Percentiles rank a stretch among this genome's conserved stretches.
Conservation (phyloP, 53 echinoderm and acorn worm species). For the Patiria pectinifera region DNA sequence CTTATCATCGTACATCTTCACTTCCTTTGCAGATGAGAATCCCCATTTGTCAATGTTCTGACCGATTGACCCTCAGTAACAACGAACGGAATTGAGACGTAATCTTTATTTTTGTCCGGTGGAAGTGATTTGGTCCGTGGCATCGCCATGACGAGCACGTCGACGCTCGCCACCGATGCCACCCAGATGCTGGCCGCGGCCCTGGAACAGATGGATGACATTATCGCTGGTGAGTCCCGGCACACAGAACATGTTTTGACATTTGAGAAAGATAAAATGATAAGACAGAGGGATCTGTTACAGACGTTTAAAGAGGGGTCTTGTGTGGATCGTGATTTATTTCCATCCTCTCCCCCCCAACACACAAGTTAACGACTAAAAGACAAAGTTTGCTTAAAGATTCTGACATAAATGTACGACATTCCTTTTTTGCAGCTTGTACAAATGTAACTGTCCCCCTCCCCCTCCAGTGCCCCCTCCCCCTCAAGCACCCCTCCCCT, state of each 20-base stretch:
- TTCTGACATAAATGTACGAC: no score
- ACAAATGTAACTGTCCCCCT: no score
- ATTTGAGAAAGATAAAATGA: neutral
- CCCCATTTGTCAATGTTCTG: neutral
- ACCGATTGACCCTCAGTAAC: neutral
- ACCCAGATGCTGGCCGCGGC: slow-evolving; percentile 99
- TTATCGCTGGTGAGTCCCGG: slow-evolving; percentile 86
- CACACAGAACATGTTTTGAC: neutral
- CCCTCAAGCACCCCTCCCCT: no score
- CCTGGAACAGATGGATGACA: slow-evolving; percentile 99
- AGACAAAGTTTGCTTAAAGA: no score
- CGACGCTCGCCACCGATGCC: slow-evolving; percentile 76
- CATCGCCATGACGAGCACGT: slow-evolving; percentile 20
- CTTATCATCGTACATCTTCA: neutral
- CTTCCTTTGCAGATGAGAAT: neutral
- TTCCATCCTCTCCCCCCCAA: no score
- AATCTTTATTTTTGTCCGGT: neutral
- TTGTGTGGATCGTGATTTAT: no score
- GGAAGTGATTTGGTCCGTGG: neutral
- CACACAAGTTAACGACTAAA: no score
- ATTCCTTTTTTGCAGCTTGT: no score
- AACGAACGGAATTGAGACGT: slow-evolving; percentile 2
- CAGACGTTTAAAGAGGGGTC: no score
- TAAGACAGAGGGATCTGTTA: neutral
- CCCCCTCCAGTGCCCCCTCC: no score